Conservation (phyloP, 1,140 invertebrate genomes). For the Oreohelix idahoensis region DNA sequence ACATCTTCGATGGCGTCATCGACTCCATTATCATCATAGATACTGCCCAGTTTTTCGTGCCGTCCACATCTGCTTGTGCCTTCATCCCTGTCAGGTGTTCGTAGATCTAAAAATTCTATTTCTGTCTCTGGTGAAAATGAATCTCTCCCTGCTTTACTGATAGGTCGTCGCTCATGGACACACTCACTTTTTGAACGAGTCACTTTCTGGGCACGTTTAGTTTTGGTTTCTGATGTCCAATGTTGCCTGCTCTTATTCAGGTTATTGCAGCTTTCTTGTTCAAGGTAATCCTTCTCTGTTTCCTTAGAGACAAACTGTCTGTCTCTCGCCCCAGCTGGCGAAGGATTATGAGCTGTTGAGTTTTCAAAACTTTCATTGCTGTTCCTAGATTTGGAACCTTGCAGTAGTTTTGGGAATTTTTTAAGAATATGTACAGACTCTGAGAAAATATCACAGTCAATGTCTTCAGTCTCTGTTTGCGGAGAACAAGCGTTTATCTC, state of each 20-base stretch:
- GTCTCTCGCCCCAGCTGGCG: too few relatives aligned
- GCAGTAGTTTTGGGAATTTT: too few relatives aligned
- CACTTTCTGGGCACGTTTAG: background rate
- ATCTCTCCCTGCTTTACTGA: background rate
- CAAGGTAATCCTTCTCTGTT: too few relatives aligned
- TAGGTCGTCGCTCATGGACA: background rate
- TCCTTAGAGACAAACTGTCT: too few relatives aligned
- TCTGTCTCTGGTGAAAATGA: background rate
- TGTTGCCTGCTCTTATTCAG: too few relatives aligned
- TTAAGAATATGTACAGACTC: too few relatives aligned
- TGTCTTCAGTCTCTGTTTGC: background rate
- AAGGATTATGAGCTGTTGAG: too few relatives aligned
- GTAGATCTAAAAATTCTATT: slow-evolving; percentile 9
- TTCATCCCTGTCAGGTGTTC: background rate
- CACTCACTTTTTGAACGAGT: background rate
- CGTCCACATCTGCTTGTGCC: background rate
- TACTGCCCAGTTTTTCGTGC: background rate
- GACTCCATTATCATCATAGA: background rate
- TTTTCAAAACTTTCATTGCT: too few relatives aligned
- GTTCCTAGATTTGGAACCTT: too few relatives aligned
- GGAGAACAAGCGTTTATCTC: background rate
- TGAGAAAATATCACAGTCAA: background rate
- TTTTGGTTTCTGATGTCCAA: background rate
- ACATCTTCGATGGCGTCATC: background rate
- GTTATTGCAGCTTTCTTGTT: too few relatives aligned